Evolutionary conservation across 2,888 invertebrate species (phyloP).

Genomic region (Blastobasis lacticolella): DNA sequence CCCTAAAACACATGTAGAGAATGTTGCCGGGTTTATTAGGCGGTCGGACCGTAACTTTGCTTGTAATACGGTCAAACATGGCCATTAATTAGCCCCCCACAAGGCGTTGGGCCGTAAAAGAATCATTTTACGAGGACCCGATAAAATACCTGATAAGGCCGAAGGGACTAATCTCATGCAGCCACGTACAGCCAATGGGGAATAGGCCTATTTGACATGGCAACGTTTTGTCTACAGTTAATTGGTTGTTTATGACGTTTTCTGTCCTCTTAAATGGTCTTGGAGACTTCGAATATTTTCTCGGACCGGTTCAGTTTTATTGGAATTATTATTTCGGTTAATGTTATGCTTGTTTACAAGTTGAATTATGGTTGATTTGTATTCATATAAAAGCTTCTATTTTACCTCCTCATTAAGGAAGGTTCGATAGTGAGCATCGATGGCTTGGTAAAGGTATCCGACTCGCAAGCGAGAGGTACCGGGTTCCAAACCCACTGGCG

Average conservation of each 20-base stretch:
- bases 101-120: slow-evolving; percentile 36
- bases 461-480: too few relatives aligned
- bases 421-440: too few relatives aligned
- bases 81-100: slow-evolving; percentile 61
- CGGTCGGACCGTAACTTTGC: slow-evolving; percentile 39
- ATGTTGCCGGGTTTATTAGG: slow-evolving; percentile 49
- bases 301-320: too few relatives aligned
- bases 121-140: slow-evolving; percentile 40
- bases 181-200: slow-evolving; percentile 7
- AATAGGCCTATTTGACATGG: slow-evolving; percentile 28
- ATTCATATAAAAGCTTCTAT: too few relatives aligned
- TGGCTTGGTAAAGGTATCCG: too few relatives aligned
- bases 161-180: neutral
- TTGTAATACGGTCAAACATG: slow-evolving; percentile 47
- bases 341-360: too few relatives aligned
- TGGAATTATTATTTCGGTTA: too few relatives aligned
- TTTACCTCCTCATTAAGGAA: too few relatives aligned
- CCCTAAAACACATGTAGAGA: slow-evolving; percentile 53
- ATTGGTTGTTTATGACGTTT: slow-evolving; percentile 6
- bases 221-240: slow-evolving; percentile 7
- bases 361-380: too few relatives aligned
- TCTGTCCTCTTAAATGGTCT: too few relatives aligned
- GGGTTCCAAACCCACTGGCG: too few relatives aligned
- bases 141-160: slow-evolving; percentile 3
- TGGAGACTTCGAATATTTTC: too few relatives aligned